These are phyloP conservation scores for Syrphus vitripennis DNA, from an alignment of 2,888 invertebrate species.

Conservation along the genomic window DNA sequence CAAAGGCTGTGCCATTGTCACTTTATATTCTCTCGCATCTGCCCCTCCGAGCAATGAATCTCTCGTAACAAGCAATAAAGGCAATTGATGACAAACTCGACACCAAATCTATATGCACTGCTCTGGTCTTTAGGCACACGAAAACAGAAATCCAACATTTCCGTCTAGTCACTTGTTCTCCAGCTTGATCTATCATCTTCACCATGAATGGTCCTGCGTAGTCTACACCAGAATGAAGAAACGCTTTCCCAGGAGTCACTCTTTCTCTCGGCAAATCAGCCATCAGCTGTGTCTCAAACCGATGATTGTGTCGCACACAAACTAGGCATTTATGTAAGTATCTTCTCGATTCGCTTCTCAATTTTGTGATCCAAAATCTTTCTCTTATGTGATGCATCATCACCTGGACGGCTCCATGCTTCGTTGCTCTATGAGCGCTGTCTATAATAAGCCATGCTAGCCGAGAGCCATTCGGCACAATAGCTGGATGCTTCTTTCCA, in stretches of 20 bases:
- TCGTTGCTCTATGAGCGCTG: too few relatives aligned
- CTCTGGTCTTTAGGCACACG: too few relatives aligned
- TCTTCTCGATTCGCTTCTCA: neutral
- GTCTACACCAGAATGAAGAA: neutral
- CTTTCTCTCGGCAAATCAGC: neutral
- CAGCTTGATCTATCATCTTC: neutral
- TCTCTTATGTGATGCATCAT: too few relatives aligned
- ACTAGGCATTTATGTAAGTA: neutral
- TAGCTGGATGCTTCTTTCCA: too few relatives aligned
- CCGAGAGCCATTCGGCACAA: too few relatives aligned
- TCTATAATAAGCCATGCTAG: too few relatives aligned
- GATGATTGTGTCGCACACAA: too few relatives aligned
- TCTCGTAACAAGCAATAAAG: neutral
- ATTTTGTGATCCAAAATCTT: neutral
- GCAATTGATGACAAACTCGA: too few relatives aligned
- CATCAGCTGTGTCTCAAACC: neutral
- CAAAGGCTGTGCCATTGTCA: neutral
- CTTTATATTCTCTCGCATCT: neutral
- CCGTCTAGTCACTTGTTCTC: neutral
- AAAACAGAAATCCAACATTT: too few relatives aligned
- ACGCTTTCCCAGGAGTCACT: neutral
- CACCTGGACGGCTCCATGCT: too few relatives aligned
- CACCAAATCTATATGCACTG: too few relatives aligned
- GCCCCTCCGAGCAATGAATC: too few relatives aligned
- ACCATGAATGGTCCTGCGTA: neutral